A percentile compares a stretch with the other conserved stretches of the same genome.
phyloP scores from a whole-genome alignment of 2,888 invertebrate species.

The Rotaria socialis region DNA sequence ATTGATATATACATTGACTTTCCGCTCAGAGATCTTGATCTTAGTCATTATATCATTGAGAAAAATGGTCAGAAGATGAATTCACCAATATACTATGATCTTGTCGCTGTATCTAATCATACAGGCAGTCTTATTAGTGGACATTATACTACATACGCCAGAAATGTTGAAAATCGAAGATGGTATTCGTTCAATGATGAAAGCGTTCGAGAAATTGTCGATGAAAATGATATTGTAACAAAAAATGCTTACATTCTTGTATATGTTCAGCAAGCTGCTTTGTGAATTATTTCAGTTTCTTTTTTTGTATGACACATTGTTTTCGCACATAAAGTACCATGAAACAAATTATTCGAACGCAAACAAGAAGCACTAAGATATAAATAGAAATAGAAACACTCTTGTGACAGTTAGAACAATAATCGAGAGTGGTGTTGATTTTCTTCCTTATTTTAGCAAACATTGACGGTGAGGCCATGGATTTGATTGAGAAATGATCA shows the following conservation, averaged over 20 bases:
- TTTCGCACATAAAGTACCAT: too few relatives aligned
- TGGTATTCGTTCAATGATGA: conserved; percentile 35
- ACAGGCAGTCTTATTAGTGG: conserved; percentile 43
- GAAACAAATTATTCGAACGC: too few relatives aligned
- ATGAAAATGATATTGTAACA: neutral
- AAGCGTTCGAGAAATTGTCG: too few relatives aligned
- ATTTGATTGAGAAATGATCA: too few relatives aligned
- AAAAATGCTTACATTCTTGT: conserved; percentile 24
- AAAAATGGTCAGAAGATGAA: neutral
- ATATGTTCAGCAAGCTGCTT: neutral
- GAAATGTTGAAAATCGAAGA: neutral
- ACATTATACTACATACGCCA: conserved; percentile 37
- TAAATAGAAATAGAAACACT: too few relatives aligned
- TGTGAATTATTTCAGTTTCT: too few relatives aligned
- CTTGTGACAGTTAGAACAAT: too few relatives aligned
- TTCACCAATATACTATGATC: conserved; percentile 37
- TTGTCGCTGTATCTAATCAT: conserved; percentile 47
- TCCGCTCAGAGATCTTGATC: conserved; percentile 41
- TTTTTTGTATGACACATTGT: too few relatives aligned
- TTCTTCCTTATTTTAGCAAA: too few relatives aligned
- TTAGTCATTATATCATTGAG: neutral
- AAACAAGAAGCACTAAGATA: too few relatives aligned
- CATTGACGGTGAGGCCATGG: too few relatives aligned
- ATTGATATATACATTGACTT: conserved; percentile 42
- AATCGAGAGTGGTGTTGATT: too few relatives aligned